phyloP scores from a whole-genome alignment of 2,797 vertebrate species.

The Trachurus trachurus region DNA sequence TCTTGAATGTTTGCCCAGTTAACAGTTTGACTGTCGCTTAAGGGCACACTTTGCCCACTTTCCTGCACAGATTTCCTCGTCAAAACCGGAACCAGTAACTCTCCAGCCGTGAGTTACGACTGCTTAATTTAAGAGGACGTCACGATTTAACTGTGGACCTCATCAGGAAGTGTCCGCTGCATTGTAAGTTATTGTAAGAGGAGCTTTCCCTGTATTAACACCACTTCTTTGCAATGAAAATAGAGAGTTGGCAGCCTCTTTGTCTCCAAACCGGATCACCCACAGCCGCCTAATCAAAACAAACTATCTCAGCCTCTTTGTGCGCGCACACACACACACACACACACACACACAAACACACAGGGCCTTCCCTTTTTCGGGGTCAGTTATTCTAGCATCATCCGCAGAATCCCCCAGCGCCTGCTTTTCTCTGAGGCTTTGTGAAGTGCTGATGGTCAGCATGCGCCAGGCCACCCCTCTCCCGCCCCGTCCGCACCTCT shows the following conservation, averaged over 20 bases:
- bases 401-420: conserved; percentile 67
- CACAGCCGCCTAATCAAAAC: conserved; percentile 65
- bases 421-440: conserved; percentile 79
- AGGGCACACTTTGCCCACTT: not conserved
- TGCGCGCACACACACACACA: conserved; percentile 23
- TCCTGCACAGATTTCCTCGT: not conserved
- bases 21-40: not conserved
- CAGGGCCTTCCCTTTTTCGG: conserved; percentile 39
- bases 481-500: conserved; percentile 28
- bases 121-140: conserved; percentile 2
- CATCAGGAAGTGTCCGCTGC: conserved; percentile 32
- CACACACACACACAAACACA: conserved; percentile 17
- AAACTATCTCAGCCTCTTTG: conserved; percentile 60
- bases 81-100: conserved; percentile 7
- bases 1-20: not conserved
- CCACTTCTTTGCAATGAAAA: conserved; percentile 60
- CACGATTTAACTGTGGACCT: conserved; percentile 54
- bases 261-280: conserved; percentile 71
- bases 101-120: not conserved
- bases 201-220: conserved; percentile 60
- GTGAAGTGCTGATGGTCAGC: conserved; percentile 83
- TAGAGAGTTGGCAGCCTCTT: conserved; percentile 54
- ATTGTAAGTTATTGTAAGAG: conserved; percentile 57
- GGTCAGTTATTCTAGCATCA: conserved; percentile 72
- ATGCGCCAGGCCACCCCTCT: conserved; percentile 40